Conservation (phyloP, 2,888 invertebrate genomes). For the Mythimna pallens region DNA sequence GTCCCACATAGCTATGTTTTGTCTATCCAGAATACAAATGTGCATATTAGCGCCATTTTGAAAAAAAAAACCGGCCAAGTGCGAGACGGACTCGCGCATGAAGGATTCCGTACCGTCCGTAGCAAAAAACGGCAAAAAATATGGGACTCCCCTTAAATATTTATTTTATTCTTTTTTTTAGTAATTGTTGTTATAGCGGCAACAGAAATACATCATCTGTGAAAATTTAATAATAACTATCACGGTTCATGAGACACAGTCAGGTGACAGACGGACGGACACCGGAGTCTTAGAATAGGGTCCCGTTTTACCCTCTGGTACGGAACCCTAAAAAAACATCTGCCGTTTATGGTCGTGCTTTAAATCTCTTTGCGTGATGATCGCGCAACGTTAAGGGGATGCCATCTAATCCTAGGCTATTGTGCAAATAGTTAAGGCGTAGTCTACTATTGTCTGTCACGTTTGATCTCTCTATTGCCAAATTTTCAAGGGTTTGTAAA, state of each 20-base stretch:
- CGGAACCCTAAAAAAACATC: slow-evolving; percentile 41
- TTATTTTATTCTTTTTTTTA: too few relatives aligned
- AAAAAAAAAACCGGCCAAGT: not conserved
- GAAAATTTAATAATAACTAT: too few relatives aligned
- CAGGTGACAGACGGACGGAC: too few relatives aligned
- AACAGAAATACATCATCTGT: too few relatives aligned
- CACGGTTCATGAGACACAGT: too few relatives aligned
- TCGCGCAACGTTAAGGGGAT: slow-evolving; percentile 42
- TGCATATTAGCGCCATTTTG: slow-evolving; percentile 45
- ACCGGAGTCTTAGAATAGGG: too few relatives aligned
- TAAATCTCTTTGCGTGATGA: slow-evolving; percentile 41
- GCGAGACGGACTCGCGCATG: too few relatives aligned
- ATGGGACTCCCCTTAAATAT: too few relatives aligned
- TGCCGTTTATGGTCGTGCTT: slow-evolving; percentile 38
- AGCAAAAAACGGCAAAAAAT: too few relatives aligned
- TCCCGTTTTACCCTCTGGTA: too few relatives aligned
- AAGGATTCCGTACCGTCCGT: too few relatives aligned
- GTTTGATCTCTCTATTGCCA: slow-evolving; percentile 61
- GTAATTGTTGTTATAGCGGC: too few relatives aligned
- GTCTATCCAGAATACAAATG: slow-evolving; percentile 58
- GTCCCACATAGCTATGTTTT: slow-evolving; percentile 41
- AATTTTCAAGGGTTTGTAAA: slow-evolving; percentile 37
- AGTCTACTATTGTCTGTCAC: slow-evolving; percentile 64
- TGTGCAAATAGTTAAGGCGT: slow-evolving; percentile 66
- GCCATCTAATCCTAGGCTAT: slow-evolving; percentile 34